Conservation (phyloP, 1,140 invertebrate species). For the Aphaenogaster ashmeadi region DNA sequence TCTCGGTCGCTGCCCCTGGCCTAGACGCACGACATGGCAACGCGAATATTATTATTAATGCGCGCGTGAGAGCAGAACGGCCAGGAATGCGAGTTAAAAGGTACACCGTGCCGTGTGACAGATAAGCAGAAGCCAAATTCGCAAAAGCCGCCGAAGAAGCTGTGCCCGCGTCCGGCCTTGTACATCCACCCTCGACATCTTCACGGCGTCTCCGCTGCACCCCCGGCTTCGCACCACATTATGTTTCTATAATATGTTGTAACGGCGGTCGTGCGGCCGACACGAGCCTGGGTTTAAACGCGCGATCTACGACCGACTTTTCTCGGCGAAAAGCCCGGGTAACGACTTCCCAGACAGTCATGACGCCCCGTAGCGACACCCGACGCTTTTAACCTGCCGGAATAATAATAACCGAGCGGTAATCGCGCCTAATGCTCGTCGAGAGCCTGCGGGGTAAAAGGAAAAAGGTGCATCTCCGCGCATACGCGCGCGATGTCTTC, state of each 20-base stretch:
- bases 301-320: slow-evolving; percentile 63
- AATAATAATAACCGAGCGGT: slow-evolving; percentile 65
- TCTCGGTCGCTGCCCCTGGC: slow-evolving; percentile 52
- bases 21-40: slow-evolving; percentile 52
- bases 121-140: slow-evolving; percentile 75
- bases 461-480: slow-evolving; percentile 2
- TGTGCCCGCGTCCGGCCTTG: not conserved
- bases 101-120: slow-evolving; percentile 71
- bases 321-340: slow-evolving; percentile 58
- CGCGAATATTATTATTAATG: slow-evolving; percentile 75
- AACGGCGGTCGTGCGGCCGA: slow-evolving; percentile 38
- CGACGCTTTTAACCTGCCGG: slow-evolving; percentile 63
- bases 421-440: slow-evolving; percentile 57
- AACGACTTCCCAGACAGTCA: slow-evolving; percentile 66
- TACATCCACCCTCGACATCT: not conserved
- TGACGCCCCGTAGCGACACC: slow-evolving; percentile 54
- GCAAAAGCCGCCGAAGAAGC: slow-evolving; percentile 66
- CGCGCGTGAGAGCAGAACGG: slow-evolving; percentile 57
- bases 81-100: slow-evolving; percentile 67
- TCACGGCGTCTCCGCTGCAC: not conserved
- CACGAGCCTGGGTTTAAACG: slow-evolving; percentile 33
- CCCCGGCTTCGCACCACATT: slow-evolving; percentile 16
- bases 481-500: not conserved
- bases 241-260: slow-evolving; percentile 71
- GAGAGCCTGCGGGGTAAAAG: slow-evolving; percentile 25